Evolutionary conservation across 1,140 invertebrate species (phyloP).

Genomic region (Drosophila carrolli): DNA sequence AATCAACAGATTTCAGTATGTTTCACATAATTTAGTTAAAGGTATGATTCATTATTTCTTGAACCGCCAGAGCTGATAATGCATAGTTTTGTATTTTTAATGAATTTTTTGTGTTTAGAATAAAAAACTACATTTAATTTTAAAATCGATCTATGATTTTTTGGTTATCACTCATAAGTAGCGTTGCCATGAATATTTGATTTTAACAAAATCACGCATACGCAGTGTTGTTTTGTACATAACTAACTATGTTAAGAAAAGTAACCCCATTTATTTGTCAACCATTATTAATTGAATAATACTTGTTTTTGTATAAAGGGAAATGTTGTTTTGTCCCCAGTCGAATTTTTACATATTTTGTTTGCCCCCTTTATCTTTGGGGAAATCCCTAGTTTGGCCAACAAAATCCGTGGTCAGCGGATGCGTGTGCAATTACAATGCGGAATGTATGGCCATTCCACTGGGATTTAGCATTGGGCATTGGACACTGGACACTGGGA

Average conservation of each 20-base stretch:
- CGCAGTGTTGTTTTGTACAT: neutral
- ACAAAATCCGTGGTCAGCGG: conserved; percentile 16
- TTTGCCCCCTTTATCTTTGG: too few relatives aligned
- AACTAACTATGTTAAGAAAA: too few relatives aligned
- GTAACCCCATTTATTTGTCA: too few relatives aligned
- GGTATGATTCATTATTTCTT: too few relatives aligned
- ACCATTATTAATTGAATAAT: neutral
- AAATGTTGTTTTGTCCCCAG: too few relatives aligned
- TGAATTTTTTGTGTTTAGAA: too few relatives aligned
- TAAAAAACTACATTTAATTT: too few relatives aligned
- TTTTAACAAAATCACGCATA: neutral
- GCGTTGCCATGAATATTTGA: neutral
- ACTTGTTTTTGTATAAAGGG: too few relatives aligned
- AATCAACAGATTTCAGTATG: neutral
- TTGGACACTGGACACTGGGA: conserved; percentile 17
- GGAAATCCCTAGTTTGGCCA: neutral
- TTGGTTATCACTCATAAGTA: conserved; percentile 1
- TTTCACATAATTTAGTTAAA: neutral
- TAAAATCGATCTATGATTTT: too few relatives aligned
- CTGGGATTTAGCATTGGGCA: conserved; percentile 27
- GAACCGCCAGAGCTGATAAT: too few relatives aligned
- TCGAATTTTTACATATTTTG: neutral
- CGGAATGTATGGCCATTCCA: conserved; percentile 38
- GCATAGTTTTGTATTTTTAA: too few relatives aligned
- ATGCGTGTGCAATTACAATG: conserved; percentile 46